Base-by-base conservation (phyloP, 2,888 invertebrate species). In the Drosophila algonquin region DNA sequence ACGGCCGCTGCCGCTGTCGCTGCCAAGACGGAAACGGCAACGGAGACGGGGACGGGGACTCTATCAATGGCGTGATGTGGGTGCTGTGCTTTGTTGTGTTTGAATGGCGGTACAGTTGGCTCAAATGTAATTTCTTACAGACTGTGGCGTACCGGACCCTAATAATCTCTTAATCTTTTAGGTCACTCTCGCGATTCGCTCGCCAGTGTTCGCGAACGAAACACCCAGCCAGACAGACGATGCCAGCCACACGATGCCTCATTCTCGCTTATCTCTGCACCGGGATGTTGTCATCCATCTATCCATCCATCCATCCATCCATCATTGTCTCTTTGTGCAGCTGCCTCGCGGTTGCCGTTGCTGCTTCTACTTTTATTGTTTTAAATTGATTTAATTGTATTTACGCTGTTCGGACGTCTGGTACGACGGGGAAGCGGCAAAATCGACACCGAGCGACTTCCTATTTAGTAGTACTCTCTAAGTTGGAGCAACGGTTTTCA, bases 301-400 rank as follows among this genome's bases (percentile, higher is more conserved):
- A 35, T 35, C 52, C 62, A 61, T 68, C 30, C 35, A 35, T 35
- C 52, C 62, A 18, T 21, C 21, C 21, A 35, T 53, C 68, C 58
- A 48, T 69, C 59, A 67, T 70, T 50, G 40, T 51, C 60, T 68
- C 75, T 72, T 67, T 62, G 52, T 70, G 52, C 53, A 56, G 45
- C 55, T 30, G 30, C 30, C 30, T 35, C 44, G 47, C 40, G 18
- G 30, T 40, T 46, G 21, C 40, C 2, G n/a, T 7, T 68, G 78
- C 30, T 59, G 53, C 63, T 64, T 58, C 69, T 69, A 70, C 54
- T 75, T 80, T 87, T 77, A 85, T 85, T 87, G 82, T 85, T 84
- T 85, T 85, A 79, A 85, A 85, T 85, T 85, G 80, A 87, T 82
- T 87, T 87, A 82, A 87, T 85, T 82, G 73, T 84, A 76, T 87